Conservation (phyloP, 2,797 vertebrate genomes). For the Loriculus beryllinus region DNA sequence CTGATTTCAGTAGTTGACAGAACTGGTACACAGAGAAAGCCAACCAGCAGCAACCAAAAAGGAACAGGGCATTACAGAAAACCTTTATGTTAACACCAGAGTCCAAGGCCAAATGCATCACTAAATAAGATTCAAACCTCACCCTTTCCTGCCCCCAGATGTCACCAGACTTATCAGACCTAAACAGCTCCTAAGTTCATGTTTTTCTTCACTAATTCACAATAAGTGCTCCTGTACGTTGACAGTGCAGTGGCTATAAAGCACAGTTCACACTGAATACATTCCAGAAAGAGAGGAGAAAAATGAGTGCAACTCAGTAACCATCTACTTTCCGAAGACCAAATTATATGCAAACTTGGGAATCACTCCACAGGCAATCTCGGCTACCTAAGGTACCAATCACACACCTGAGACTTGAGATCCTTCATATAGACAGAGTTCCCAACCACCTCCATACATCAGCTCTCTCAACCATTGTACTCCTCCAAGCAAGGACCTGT, state of each 20-base stretch:
- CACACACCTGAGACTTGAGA: background rate
- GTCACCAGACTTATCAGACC: background rate
- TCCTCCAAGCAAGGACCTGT: background rate
- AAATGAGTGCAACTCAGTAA: background rate
- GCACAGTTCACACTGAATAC: background rate
- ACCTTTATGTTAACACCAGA: constrained; percentile 8
- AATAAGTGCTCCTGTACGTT: background rate
- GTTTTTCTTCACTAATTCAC: background rate
- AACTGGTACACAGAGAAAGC: background rate
- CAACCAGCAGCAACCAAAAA: background rate
- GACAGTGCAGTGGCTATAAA: background rate
- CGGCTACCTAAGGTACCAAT: background rate
- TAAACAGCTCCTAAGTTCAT: background rate
- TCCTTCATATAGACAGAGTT: background rate
- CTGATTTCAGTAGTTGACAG: constrained; percentile 20
- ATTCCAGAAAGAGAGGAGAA: background rate
- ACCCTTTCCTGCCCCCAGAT: background rate
- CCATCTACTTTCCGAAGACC: background rate
- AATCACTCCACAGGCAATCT: background rate
- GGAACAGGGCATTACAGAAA: background rate
- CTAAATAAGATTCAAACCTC: background rate
- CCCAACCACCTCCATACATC: background rate
- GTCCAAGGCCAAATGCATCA: background rate
- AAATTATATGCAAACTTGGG: background rate
- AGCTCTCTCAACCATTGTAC: background rate